Conservation (phyloP, 2,888 invertebrate genomes). For the Nematopogon swammerdamellus region DNA sequence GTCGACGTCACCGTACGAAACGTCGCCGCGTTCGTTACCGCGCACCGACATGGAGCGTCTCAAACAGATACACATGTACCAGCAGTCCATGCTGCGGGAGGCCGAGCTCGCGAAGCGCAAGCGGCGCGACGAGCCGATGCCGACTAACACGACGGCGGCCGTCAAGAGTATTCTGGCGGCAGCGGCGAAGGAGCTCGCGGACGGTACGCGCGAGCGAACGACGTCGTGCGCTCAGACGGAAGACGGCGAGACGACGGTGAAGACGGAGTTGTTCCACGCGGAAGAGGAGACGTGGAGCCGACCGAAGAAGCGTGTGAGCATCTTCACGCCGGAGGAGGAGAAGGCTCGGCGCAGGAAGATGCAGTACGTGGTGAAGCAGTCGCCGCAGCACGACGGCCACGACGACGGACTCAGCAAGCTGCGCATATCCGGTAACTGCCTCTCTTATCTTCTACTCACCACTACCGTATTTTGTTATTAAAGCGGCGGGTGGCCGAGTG, state of each 20-base stretch:
- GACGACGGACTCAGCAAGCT: conserved; percentile 33
- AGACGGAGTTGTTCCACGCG: not conserved
- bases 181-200: conserved; percentile 38
- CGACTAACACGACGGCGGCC: conserved; percentile 38
- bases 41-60: conserved; percentile 46
- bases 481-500: too few species aligned
- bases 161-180: conserved; percentile 50
- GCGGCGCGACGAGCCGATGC: conserved; percentile 29
- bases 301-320: conserved; percentile 38
- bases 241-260: not conserved
- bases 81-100: conserved; percentile 51
- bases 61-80: conserved; percentile 53
- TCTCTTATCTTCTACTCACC: too few species aligned
- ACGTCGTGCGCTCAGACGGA: not conserved
- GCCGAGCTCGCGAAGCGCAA: conserved; percentile 44
- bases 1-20: conserved; percentile 5
- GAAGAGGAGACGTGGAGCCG: conserved; percentile 15
- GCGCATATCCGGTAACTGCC: conserved; percentile 40
- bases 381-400: conserved; percentile 35
- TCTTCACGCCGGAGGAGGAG: conserved; percentile 43
- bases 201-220: conserved; percentile 5
- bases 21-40: conserved; percentile 23
- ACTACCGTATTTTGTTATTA: too few species aligned
- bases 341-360: conserved; percentile 36
- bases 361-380: conserved; percentile 37